These are phyloP conservation scores for Verasper variegatus DNA, from an alignment of 2,113 vertebrate genomes.

Conservation along the genomic window DNA sequence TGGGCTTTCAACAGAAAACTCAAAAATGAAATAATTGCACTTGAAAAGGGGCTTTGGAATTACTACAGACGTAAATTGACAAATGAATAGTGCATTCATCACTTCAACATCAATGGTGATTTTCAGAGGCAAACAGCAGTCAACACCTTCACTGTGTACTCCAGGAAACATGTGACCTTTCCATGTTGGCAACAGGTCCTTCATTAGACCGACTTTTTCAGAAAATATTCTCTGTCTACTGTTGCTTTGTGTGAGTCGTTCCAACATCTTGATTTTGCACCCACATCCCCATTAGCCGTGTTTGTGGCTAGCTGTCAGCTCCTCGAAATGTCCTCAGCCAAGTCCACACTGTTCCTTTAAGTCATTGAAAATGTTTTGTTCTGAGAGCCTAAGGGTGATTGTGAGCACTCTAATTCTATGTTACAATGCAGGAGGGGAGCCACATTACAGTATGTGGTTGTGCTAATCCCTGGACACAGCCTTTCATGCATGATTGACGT, in stretches of 20 bases:
- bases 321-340: slow-evolving; percentile 25
- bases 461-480: slow-evolving; percentile 33
- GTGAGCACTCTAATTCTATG: slow-evolving; percentile 36
- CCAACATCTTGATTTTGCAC: slow-evolving; percentile 20
- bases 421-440: slow-evolving; percentile 39
- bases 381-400: slow-evolving; percentile 24
- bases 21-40: background rate
- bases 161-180: slow-evolving; percentile 24
- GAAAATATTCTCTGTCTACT: background rate
- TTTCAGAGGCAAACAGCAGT: background rate
- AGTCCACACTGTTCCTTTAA: slow-evolving; percentile 43
- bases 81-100: background rate
- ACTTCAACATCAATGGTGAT: background rate
- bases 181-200: slow-evolving; percentile 20
- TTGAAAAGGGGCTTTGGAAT: background rate
- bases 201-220: slow-evolving; percentile 30
- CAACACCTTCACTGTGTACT: background rate
- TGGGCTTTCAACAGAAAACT: background rate
- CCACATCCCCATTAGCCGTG: slow-evolving; percentile 14
- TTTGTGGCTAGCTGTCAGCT: slow-evolving; percentile 19
- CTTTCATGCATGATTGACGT: slow-evolving; percentile 61
- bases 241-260: background rate
- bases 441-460: slow-evolving; percentile 44
- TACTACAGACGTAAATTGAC: background rate
- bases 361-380: slow-evolving; percentile 54